Evolutionary conservation across 2,888 invertebrate species (phyloP), one percentile per base, ranked within the genome.

Genomic region (Subacronicta megacephala): DNA sequence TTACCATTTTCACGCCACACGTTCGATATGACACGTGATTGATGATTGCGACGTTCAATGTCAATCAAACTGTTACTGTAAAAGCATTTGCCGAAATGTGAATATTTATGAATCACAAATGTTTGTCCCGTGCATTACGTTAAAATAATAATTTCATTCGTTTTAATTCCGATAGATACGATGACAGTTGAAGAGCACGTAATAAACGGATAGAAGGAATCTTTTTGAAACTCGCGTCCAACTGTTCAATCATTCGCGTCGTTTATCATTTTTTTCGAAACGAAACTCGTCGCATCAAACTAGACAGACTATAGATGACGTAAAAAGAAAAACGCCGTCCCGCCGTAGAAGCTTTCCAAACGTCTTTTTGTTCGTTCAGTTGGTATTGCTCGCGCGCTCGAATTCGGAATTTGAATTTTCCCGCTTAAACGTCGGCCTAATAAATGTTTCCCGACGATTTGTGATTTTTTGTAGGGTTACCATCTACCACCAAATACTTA

Each of bases 211-310:
- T 83, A 82, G 80, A 80, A 77, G 77, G 77, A 86, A 88, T 89
- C 89, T 89, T 90, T 89, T 84, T 79, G 79, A 79, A 86, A 85
- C 85, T 85, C 83, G 77, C 83, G 85, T 89, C 87, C 85, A 81
- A 79, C 86, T 84, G 87, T 84, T 93, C 93, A 92, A 93, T 93
- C 92, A 92, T 91, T 90, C 90, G 88, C 82, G 89, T 90, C 90
- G 90, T 90, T 92, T 89, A 90, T 91, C 89, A 90, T 91, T 90
- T 63, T 75, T 75, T 75, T 77, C 63, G 6, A 57, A 68, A 77
- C 89, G 89, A 89, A 90, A 87, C 88, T 87, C 85, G 86, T 81
- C 84, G 79, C 87, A 78, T 85, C 90, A 86, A 90, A 90, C 92
- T 91, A 93, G 89, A 84, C 88, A 81, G 82, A 78, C 84, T 83